Base-by-base conservation (phyloP, 2,797 vertebrate genomes). In the Acanthurus tractus region DNA sequence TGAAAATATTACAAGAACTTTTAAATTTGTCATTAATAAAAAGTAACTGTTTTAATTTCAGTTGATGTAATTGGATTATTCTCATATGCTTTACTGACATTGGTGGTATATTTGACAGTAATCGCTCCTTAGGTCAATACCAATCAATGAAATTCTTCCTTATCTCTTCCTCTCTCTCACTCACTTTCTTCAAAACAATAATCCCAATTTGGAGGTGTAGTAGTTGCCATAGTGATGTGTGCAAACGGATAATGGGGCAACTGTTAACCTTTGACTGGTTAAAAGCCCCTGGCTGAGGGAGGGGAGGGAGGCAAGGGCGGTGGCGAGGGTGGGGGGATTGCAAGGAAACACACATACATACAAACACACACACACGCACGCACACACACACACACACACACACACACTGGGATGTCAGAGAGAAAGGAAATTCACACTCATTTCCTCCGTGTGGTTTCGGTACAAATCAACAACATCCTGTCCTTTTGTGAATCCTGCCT, bases 401-500 rank as follows among this genome's bases (percentile, higher is more conserved):
- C 93, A 92, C 95, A 94, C 95, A 94, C 92, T 82, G 91, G 95
- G 95, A 95, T 95, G 94, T 95, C 95, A 94, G 93, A 87, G 86
- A 95, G 88, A 95, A 96, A 96, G 96, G 96, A 97, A 97, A 97
- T 95, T 96, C 96, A 95, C 96, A 96, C 96, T 97, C 95, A 97
- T 97, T 97, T 97, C 96, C 96, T 96, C 95, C 93, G 94, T 96
- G 95, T 94, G 96, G 95, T 96, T 97, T 96, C 94, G 94, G 96
- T 96, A 96, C 96, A 97, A 97, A 97, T 97, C 96, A 96, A 97
- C 96, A 96, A 96, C 97, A 97, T 97, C 96, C 96, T 97, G 96
- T 96, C 96, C 96, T 96, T 97, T 97, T 97, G 96, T 97, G 94
- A 96, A 93, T 95, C 94, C 95, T 95, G 93, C 89, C 86, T 96